Evolutionary conservation across 2,797 vertebrate genomes (phyloP).

Genomic region (Botia almorhae): DNA sequence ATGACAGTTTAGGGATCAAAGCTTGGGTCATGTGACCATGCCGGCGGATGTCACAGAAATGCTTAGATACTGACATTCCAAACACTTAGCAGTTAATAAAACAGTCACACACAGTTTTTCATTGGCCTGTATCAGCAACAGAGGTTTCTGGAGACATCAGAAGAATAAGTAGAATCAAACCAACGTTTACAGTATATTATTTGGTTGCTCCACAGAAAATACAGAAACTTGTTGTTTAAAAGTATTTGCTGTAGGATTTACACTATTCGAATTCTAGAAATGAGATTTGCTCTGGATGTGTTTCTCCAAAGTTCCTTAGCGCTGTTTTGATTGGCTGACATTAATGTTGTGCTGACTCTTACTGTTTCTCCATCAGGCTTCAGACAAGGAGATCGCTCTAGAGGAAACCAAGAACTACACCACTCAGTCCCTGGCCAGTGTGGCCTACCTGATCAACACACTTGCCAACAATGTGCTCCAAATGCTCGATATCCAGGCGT

Average conservation of each 20-base stretch:
- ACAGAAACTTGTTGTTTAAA: not conserved
- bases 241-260: no score
- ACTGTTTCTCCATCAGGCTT: conserved; percentile 70
- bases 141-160: not conserved
- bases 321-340: no score
- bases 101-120: not conserved
- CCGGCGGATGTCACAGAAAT: conserved; percentile 46
- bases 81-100: not conserved
- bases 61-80: conserved; percentile 57
- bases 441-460: conserved; percentile 96
- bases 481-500: conserved; percentile 95
- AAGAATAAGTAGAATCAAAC: not conserved
- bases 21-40: conserved; percentile 38
- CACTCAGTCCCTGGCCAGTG: conserved; percentile 92
- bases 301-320: no score
- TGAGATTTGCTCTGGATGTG: no score
- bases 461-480: conserved; percentile 96
- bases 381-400: conserved; percentile 89
- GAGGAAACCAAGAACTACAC: conserved; percentile 97
- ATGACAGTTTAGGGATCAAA: conserved; percentile 43
- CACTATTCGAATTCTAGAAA: no score
- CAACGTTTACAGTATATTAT: no score
- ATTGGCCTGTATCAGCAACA: not conserved
- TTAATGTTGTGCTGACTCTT: not conserved
- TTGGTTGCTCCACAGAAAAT: not conserved